These are phyloP conservation scores for Hyles euphorbiae DNA, from an alignment of 1,140 invertebrate species.

Conservation along the genomic window DNA sequence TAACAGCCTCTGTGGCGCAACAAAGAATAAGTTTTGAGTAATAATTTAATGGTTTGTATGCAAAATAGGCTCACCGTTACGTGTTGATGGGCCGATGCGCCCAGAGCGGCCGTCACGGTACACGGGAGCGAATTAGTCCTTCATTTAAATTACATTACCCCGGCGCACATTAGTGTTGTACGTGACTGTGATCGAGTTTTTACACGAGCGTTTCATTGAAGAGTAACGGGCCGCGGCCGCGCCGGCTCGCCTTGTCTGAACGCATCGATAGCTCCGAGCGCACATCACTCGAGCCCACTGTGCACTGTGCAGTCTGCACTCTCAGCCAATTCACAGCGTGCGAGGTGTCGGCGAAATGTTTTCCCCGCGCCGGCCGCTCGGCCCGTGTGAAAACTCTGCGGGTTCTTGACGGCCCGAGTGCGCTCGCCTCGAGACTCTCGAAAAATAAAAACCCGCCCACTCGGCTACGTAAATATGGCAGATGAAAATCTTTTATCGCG, in stretches of 20 bases:
- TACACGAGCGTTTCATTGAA: slow-evolving; percentile 38
- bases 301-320: slow-evolving; percentile 4
- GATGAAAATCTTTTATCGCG: slow-evolving; percentile 74
- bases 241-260: slow-evolving; percentile 36
- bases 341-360: slow-evolving; percentile 27
- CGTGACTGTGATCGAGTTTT: slow-evolving; percentile 45
- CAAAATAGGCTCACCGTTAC: slow-evolving; percentile 71
- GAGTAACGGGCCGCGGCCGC: slow-evolving; percentile 35
- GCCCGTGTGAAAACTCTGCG: slow-evolving; percentile 67
- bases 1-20: slow-evolving; percentile 70
- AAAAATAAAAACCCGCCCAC: slow-evolving; percentile 73
- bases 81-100: slow-evolving; percentile 65
- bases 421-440: slow-evolving; percentile 56
- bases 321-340: slow-evolving; percentile 28
- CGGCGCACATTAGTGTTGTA: slow-evolving; percentile 45
- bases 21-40: slow-evolving; percentile 74
- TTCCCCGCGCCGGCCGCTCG: slow-evolving; percentile 36
- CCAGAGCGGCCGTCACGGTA: slow-evolving; percentile 63
- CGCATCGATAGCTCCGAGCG: slow-evolving; percentile 41
- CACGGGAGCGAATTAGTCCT: slow-evolving; percentile 64
- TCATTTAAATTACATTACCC: slow-evolving; percentile 71
- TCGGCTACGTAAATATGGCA: slow-evolving; percentile 72
- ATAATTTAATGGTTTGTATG: slow-evolving; percentile 75
- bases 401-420: slow-evolving; percentile 39
- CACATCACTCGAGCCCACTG: slow-evolving; percentile 26